phyloP scores from a whole-genome alignment of 2,797 vertebrate species.

The Lepidocolaptes lacrymiger region DNA sequence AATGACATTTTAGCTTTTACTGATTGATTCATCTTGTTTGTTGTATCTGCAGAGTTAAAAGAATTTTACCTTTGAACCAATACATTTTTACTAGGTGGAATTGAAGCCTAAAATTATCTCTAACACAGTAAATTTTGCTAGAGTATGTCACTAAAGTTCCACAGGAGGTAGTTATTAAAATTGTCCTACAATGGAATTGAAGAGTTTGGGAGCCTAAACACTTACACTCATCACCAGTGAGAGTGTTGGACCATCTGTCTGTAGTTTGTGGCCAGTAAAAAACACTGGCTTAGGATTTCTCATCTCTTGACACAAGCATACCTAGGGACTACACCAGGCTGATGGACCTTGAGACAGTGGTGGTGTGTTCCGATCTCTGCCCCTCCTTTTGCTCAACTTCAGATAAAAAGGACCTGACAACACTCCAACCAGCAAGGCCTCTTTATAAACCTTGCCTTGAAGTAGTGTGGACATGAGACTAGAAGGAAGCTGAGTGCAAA shows the following conservation, averaged over 20 bases:
- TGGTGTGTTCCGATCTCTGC: neutral
- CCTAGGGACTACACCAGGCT: neutral
- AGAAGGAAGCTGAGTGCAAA: neutral
- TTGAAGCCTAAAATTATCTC: neutral
- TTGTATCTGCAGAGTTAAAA: neutral
- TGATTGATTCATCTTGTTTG: neutral
- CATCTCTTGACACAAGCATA: neutral
- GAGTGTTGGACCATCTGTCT: neutral
- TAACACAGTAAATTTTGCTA: neutral
- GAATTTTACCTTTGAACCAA: neutral
- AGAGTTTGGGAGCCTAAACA: neutral
- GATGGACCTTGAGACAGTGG: neutral
- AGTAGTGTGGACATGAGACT: neutral
- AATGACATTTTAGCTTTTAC: neutral
- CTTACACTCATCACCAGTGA: accelerated
- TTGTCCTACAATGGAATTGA: neutral
- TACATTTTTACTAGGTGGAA: neutral
- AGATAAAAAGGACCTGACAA: neutral
- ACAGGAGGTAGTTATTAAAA: neutral
- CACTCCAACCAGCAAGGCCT: neutral
- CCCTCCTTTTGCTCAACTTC: neutral
- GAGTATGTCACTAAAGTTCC: neutral
- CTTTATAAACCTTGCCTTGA: neutral
- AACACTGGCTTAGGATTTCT: neutral
- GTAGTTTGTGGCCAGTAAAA: neutral